Percentiles rank a stretch among this genome's conserved stretches.
Conservation (phyloP, 2,888 invertebrate genomes). For the Diarsia mendica region DNA sequence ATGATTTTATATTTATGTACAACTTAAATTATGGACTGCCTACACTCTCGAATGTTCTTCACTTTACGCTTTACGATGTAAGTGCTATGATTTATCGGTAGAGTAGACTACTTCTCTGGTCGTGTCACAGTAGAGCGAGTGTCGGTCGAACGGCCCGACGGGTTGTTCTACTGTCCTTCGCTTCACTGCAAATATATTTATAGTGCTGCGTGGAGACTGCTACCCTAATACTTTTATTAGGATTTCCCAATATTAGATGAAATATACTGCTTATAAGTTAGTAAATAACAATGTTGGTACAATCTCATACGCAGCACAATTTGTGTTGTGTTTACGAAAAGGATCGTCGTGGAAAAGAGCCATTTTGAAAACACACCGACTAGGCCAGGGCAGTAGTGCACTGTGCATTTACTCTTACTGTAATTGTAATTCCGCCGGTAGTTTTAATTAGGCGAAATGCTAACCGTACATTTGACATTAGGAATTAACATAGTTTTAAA, state of each 20-base stretch:
- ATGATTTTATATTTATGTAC: slow-evolving; percentile 68
- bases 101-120: slow-evolving; percentile 84
- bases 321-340: slow-evolving; percentile 97
- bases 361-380: slow-evolving; percentile 97
- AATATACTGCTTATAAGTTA: slow-evolving; percentile 67
- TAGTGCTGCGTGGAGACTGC: slow-evolving; percentile 74
- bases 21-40: slow-evolving; percentile 82
- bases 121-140: slow-evolving; percentile 85
- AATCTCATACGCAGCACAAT: slow-evolving; percentile 86
- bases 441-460: slow-evolving; percentile 79
- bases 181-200: slow-evolving; percentile 82
- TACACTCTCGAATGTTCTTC: slow-evolving; percentile 83
- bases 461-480: slow-evolving; percentile 82
- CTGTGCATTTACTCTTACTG: slow-evolving; percentile 84
- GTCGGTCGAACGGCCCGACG: slow-evolving; percentile 54
- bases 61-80: slow-evolving; percentile 81
- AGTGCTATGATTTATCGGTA: slow-evolving; percentile 81
- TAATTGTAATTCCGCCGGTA: slow-evolving; percentile 81
- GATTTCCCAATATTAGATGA: slow-evolving; percentile 60
- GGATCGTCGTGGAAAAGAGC: slow-evolving; percentile 95
- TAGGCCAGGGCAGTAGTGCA: slow-evolving; percentile 84
- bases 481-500: slow-evolving; percentile 79
- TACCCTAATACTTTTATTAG: slow-evolving; percentile 57
- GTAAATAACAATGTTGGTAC: slow-evolving; percentile 61
- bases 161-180: slow-evolving; percentile 69